Evolutionary conservation across 2,797 vertebrate genomes (phyloP).

Genomic region (Brotogeris chrysoptera): DNA sequence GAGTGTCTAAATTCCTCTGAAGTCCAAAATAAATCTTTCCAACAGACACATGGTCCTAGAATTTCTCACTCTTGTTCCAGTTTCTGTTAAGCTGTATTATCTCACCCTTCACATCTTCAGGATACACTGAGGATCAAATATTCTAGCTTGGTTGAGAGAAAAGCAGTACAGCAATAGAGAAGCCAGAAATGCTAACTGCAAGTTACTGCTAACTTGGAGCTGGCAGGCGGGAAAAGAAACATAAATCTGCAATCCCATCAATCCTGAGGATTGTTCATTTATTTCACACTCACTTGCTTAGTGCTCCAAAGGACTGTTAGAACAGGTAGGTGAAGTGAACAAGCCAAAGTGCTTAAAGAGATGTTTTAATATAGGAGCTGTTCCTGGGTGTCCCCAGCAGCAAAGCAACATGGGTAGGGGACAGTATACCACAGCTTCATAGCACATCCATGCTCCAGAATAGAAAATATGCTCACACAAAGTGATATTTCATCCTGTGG

Average conservation of each 20-base stretch:
- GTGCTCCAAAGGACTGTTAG: background rate
- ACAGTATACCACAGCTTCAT: background rate
- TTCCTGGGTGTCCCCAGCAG: background rate
- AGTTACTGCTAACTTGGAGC: background rate
- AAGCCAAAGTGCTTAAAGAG: background rate
- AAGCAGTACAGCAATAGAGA: background rate
- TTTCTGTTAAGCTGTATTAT: background rate
- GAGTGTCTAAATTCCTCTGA: background rate
- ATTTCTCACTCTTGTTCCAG: slow-evolving; percentile 20
- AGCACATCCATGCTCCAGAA: background rate
- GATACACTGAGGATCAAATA: background rate
- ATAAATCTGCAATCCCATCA: background rate
- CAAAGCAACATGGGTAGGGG: background rate
- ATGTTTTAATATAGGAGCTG: rapidly evolving
- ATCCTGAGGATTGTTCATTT: background rate
- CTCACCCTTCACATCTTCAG: background rate
- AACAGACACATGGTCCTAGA: background rate
- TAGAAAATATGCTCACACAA: background rate
- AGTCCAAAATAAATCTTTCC: background rate
- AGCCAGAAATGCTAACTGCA: background rate
- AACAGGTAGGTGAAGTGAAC: background rate
- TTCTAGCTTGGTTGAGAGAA: background rate
- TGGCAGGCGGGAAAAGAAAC: background rate
- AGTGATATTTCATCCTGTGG: background rate
- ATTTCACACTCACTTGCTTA: background rate